Percentiles rank a stretch among this genome's conserved stretches.
phyloP scores from a whole-genome alignment of 2,888 invertebrate genomes.

The Spialia ferax region DNA sequence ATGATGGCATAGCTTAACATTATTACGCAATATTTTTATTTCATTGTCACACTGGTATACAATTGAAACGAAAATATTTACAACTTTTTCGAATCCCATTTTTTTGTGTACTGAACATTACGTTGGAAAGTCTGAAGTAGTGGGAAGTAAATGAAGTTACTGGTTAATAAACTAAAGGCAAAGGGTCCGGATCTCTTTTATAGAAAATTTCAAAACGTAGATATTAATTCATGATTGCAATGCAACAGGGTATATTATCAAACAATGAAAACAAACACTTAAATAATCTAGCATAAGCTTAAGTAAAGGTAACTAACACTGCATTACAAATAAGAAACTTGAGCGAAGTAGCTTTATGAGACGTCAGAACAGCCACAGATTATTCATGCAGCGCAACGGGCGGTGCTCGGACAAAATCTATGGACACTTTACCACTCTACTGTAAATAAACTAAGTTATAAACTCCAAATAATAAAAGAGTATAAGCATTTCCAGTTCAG shows the following conservation, averaged over 20 bases:
- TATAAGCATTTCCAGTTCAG: constrained; percentile 39
- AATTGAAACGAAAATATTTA: too few relatives aligned
- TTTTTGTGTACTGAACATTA: too few relatives aligned
- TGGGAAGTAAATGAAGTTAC: too few relatives aligned
- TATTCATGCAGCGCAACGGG: constrained; percentile 43
- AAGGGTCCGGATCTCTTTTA: too few relatives aligned
- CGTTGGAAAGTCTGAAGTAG: too few relatives aligned
- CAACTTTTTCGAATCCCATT: too few relatives aligned
- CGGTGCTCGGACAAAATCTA: constrained; percentile 39
- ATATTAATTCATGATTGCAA: too few relatives aligned
- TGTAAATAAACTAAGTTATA: constrained; percentile 39
- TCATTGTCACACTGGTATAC: neutral
- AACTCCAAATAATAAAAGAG: constrained; percentile 40
- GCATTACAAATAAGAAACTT: constrained; percentile 33
- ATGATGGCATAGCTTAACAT: too few relatives aligned
- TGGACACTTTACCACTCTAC: constrained; percentile 32
- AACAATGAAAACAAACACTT: constrained; percentile 7
- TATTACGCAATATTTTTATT: too few relatives aligned
- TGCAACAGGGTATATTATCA: neutral
- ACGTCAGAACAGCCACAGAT: constrained; percentile 33
- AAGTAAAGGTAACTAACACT: constrained; percentile 27
- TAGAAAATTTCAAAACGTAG: too few relatives aligned
- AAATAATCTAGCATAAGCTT: constrained; percentile 17
- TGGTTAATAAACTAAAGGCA: too few relatives aligned
- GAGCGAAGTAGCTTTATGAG: constrained; percentile 39